Evolutionary conservation across 2,797 vertebrate genomes (phyloP).

Genomic region (Halcyon chelicuti): DNA sequence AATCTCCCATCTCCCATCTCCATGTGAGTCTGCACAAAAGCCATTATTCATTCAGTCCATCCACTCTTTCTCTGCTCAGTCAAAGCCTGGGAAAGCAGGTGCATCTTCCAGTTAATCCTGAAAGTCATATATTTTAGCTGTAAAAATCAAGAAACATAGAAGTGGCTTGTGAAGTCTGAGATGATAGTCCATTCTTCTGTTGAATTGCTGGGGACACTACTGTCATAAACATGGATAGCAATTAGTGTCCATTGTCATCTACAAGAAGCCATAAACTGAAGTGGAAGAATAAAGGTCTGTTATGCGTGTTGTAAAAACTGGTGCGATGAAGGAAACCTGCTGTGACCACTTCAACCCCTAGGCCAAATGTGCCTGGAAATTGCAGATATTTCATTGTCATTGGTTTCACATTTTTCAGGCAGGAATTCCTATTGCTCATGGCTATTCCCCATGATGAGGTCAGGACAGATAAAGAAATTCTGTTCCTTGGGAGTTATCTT

Average conservation of each 20-base stretch:
- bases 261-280: constrained; percentile 7
- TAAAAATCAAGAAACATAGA: neutral
- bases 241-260: constrained; percentile 8
- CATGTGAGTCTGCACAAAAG: neutral
- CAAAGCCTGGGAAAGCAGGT: constrained; percentile 47
- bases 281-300: constrained; percentile 4
- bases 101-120: neutral
- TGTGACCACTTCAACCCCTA: constrained; percentile 14
- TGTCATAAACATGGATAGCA: neutral
- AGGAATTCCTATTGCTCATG: constrained; percentile 37
- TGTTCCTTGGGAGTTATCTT: neutral
- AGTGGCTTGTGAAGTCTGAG: neutral
- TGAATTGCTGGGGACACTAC: neutral
- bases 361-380: constrained; percentile 41
- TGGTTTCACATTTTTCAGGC: constrained; percentile 22
- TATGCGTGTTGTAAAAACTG: constrained; percentile 10
- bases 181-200: neutral
- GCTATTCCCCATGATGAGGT: neutral
- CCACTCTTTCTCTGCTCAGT: neutral
- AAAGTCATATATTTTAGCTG: constrained; percentile 12
- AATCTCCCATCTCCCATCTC: neutral
- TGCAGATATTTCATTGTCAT: constrained; percentile 30
- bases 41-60: neutral
- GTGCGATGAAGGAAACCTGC: neutral
- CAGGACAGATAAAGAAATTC: constrained; percentile 50